A percentile compares a stretch with the other conserved stretches of the same genome.
These are phyloP conservation scores for Pherbina coryleti DNA, from an alignment of 2,888 invertebrate species.

Conservation along the genomic window DNA sequence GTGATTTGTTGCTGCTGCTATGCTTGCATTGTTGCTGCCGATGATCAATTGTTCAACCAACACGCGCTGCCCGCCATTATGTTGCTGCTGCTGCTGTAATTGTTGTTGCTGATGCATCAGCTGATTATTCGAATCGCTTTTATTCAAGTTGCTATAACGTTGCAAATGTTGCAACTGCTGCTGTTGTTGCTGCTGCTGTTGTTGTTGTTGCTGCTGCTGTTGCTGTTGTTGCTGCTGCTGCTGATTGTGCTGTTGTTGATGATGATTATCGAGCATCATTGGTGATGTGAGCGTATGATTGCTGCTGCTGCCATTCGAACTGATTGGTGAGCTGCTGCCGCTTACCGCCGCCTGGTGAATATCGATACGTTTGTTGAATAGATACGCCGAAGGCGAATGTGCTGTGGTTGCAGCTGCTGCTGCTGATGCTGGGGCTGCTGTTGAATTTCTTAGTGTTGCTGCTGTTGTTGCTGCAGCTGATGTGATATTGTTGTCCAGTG, in stretches of 20 bases:
- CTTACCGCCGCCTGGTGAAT: constrained; percentile 49
- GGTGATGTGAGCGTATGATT: constrained; percentile 66
- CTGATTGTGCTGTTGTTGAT: no score
- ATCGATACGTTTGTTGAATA: constrained; percentile 57
- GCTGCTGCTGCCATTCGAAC: constrained; percentile 67
- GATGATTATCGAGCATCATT: constrained; percentile 61
- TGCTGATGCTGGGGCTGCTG: constrained; percentile 43
- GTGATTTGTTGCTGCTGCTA: constrained; percentile 53
- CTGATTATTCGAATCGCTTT: constrained; percentile 54
- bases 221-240: constrained; percentile 47
- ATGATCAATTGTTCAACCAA: constrained; percentile 37
- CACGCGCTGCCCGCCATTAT: constrained; percentile 35
- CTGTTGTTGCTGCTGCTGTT: constrained; percentile 50
- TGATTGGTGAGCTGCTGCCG: constrained; percentile 57
- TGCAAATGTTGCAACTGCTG: constrained; percentile 36
- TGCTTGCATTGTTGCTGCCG: constrained; percentile 44
- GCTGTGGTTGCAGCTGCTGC: constrained; percentile 44
- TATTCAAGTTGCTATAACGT: constrained; percentile 50
- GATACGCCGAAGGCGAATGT: constrained; percentile 47
- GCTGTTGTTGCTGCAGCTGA: constrained; percentile 44
- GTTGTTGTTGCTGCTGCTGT: constrained; percentile 39
- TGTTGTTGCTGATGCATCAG: constrained; percentile 45
- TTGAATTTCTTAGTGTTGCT: constrained; percentile 42
- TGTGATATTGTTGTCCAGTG: constrained; percentile 60
- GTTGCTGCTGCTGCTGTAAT: constrained; percentile 32